Conservation (phyloP, 1,140 invertebrate genomes). For the Trachelipus rathkii region DNA sequence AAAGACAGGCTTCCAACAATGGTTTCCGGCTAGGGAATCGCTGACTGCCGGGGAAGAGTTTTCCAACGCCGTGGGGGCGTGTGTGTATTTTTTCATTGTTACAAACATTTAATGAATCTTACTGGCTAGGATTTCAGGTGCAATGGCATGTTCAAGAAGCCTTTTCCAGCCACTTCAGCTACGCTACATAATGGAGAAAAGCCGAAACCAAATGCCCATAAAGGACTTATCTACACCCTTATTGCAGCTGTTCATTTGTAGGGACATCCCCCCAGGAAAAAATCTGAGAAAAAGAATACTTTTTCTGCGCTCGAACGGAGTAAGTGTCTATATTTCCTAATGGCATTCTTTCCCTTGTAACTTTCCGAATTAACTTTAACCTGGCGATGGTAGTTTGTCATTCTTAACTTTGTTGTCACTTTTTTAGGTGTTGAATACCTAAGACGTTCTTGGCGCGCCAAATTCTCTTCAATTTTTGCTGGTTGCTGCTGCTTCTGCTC, state of each 20-base stretch:
- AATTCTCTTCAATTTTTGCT: slow-evolving; percentile 28
- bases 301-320: slow-evolving; percentile 56
- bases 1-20: too few species aligned
- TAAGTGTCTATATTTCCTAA: slow-evolving; percentile 57
- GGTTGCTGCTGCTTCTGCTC: slow-evolving; percentile 31
- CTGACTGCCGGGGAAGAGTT: too few species aligned
- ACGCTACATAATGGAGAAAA: slow-evolving; percentile 55
- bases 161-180: slow-evolving; percentile 58
- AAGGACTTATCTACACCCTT: slow-evolving; percentile 38
- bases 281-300: slow-evolving; percentile 60
- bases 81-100: too few species aligned
- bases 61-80: too few species aligned
- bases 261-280: too few species aligned
- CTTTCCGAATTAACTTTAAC: slow-evolving; percentile 64
- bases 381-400: slow-evolving; percentile 48
- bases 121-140: too few species aligned
- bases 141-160: slow-evolving; percentile 55
- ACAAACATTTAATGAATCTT: too few species aligned
- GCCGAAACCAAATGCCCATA: slow-evolving; percentile 54
- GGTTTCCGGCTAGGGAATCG: too few species aligned
- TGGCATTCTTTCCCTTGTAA: slow-evolving; percentile 63
- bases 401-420: slow-evolving; percentile 47
- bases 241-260: slow-evolving; percentile 22
- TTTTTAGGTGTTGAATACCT: slow-evolving; percentile 16
- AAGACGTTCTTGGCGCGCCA: slow-evolving; percentile 13